Evolutionary conservation across 2,888 invertebrate genomes (phyloP), one percentile per base, ranked within the genome.

Genomic region (Synergus laeviventris): DNA sequence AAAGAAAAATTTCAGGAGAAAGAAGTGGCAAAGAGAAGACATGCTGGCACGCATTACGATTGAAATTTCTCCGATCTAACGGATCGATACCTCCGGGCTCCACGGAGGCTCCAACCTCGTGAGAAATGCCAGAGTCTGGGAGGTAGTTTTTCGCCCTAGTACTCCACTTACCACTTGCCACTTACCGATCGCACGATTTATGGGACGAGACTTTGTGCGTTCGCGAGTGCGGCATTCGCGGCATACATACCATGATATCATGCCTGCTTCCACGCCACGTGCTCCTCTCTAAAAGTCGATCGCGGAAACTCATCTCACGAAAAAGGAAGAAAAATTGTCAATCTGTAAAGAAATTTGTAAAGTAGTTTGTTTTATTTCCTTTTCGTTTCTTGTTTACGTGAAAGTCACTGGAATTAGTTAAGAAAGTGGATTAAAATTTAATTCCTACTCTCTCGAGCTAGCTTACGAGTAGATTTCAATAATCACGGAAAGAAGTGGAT

Each of bases 141-240:
- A 87, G 87, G 87, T 86, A 85, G 86, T 89, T 89, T 89, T 89
- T 89, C 87, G 89, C 86, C 87, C 89, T 86, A 89, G 87, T 89
- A 88, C 87, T 89, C 89, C 86, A 89, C 89, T 89, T 89, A 88
- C 86, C 81, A 82, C 80, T 82, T 82, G 79, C 84, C 84, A 84
- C 87, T 87, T 86, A 83, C 78, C 81, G 81, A 80, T 81, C 74
- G 81, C 74, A 84, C 85, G 86, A 86, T 87, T 87, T 87, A 86
- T 86, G 85, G 85, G 74, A 83, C 86, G 81, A 81, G 82, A 85
- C 84, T 80, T 77, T 80, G 77, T 82, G 61, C 81, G 80, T 82
- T 79, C 79, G 49, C 74, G 59, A 59, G 24, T 54, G 49, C n/a
- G 54, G 11, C 39, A 39, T 39, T 0, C 73, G 61, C 81, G 86